phyloP scores from a whole-genome alignment of 53 echinoderm and acorn worm species.

The Arbacia lixula region DNA sequence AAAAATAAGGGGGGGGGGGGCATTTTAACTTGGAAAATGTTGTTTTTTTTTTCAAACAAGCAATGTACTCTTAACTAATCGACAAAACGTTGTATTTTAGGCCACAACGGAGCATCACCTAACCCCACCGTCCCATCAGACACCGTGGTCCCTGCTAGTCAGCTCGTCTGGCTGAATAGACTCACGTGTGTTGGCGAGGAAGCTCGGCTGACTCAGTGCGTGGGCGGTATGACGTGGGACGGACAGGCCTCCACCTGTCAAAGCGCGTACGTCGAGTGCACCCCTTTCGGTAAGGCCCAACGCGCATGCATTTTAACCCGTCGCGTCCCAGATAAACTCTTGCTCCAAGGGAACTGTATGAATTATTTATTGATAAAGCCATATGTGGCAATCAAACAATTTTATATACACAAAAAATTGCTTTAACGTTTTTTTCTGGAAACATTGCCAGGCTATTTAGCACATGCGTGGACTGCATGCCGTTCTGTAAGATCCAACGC shows the following conservation, averaged over 20 bases:
- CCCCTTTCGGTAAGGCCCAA: constrained; percentile 62
- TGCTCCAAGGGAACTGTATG: no score
- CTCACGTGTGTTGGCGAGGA: constrained; percentile 34
- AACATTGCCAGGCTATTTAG: no score
- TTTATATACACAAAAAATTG: no score
- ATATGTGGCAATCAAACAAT: no score
- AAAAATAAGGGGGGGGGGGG: no score
- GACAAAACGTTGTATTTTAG: not conserved
- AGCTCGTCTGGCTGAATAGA: constrained; percentile 23
- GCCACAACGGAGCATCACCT: constrained; percentile 68
- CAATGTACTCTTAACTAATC: not conserved
- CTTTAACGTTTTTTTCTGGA: no score
- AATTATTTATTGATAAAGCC: no score
- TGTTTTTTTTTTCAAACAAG: not conserved
- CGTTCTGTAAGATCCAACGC: no score
- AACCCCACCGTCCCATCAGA: not conserved
- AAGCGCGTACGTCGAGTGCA: constrained; percentile 60
- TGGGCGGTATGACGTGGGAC: constrained; percentile 25
- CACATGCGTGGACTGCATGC: no score
- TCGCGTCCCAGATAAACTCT: no score
- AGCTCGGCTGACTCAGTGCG: constrained; percentile 38
- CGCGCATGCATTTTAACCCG: no score
- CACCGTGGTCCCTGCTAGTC: constrained; percentile 19
- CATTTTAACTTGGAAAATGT: not conserved
- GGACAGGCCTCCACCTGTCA: constrained; percentile 28